Percentiles rank a stretch among this genome's conserved stretches.
Evolutionary conservation across 1,140 invertebrate genomes (phyloP).

Genomic region (Orchesella cincta): DNA sequence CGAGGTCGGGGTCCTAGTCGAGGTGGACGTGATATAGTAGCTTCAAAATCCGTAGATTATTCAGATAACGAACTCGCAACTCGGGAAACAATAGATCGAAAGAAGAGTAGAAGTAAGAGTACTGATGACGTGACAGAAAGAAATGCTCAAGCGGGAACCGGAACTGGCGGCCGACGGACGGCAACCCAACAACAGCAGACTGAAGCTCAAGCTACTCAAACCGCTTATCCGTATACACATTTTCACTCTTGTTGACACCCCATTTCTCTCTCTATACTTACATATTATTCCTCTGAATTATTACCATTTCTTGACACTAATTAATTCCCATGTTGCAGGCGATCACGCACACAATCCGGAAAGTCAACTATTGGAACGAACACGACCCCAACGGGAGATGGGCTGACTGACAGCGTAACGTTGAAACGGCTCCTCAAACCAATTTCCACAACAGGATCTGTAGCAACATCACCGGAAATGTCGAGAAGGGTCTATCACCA

Average conservation of each 20-base stretch:
- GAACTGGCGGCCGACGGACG: constrained; percentile 25
- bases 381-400: constrained; percentile 53
- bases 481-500: constrained; percentile 65
- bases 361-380: constrained; percentile 51
- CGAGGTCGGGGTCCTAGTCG: constrained; percentile 44
- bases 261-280: background rate
- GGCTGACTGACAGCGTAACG: constrained; percentile 72
- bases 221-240: constrained; percentile 25
- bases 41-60: constrained; percentile 53
- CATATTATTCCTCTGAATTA: too few relatives aligned
- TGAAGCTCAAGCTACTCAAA: constrained; percentile 34
- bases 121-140: constrained; percentile 76
- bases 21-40: constrained; percentile 47
- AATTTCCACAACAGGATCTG: constrained; percentile 74
- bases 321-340: constrained; percentile 32
- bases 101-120: constrained; percentile 77
- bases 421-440: constrained; percentile 91
- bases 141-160: constrained; percentile 24
- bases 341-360: constrained; percentile 45
- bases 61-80: constrained; percentile 62
- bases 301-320: constrained; percentile 21
- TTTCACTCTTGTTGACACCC: background rate
- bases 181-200: constrained; percentile 47
- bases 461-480: constrained; percentile 85
- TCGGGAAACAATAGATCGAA: constrained; percentile 53